Evolutionary conservation across 2,797 vertebrate genomes (phyloP).

Genomic region (Gambelia wislizenii): DNA sequence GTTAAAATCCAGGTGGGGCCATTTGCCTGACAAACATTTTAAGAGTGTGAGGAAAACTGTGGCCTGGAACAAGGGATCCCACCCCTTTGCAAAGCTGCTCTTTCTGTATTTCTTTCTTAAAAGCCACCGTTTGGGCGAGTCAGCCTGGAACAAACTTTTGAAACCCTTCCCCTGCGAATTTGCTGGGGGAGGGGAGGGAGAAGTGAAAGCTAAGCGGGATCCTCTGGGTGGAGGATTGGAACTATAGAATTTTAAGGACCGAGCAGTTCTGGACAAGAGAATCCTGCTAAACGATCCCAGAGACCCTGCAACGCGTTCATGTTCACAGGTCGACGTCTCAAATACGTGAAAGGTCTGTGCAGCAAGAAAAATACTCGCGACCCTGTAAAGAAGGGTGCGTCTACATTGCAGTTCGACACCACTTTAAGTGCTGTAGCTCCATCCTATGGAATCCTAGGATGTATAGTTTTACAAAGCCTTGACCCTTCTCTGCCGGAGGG

Average conservation of each 20-base stretch:
- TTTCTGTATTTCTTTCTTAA: neutral
- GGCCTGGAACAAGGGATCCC: too few species aligned
- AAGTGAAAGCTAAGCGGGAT: neutral
- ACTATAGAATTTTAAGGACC: neutral
- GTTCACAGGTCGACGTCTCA: neutral
- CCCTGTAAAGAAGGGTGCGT: too few species aligned
- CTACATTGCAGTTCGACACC: too few species aligned
- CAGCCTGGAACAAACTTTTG: neutral
- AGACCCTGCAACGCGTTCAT: neutral
- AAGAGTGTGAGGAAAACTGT: neutral
- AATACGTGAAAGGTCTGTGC: neutral
- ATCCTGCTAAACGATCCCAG: neutral
- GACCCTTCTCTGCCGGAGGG: too few species aligned
- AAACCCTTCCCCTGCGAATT: neutral
- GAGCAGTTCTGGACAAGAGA: neutral
- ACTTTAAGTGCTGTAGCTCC: too few species aligned
- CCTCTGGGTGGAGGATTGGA: neutral
- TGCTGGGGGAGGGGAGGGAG: too few species aligned
- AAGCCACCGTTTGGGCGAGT: neutral
- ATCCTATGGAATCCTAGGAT: too few species aligned
- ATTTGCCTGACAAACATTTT: neutral
- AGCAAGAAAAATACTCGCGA: neutral
- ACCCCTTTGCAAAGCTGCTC: too few species aligned
- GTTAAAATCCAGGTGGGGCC: neutral
- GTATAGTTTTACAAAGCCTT: too few species aligned